A percentile compares a stretch with the other conserved stretches of the same genome.
Conservation (phyloP, 1,140 invertebrate genomes). For the Aphaenogaster rudis region DNA sequence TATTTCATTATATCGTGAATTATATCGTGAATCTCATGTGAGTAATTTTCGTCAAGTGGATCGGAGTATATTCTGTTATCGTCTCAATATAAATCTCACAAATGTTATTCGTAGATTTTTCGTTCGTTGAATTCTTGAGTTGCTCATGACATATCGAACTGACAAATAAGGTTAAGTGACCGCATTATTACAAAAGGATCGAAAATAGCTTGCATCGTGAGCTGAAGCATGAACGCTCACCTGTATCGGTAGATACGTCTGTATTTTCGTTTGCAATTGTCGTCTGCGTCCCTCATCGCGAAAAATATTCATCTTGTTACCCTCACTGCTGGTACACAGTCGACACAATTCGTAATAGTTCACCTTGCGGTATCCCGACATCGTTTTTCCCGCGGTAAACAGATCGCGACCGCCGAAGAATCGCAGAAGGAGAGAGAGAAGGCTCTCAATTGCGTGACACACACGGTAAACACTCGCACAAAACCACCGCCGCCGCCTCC, state of each 20-base stretch:
- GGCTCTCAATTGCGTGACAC: constrained; percentile 41
- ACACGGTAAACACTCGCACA: constrained; percentile 44
- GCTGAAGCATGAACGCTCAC: constrained; percentile 78
- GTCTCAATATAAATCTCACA: constrained; percentile 1
- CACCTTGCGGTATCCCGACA: constrained; percentile 90
- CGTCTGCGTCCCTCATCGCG: constrained; percentile 89
- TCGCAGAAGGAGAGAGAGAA: neutral
- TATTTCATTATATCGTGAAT: neutral
- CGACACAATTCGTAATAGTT: constrained; percentile 91
- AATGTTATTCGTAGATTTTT: neutral
- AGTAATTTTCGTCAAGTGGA: neutral
- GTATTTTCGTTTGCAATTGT: constrained; percentile 89
- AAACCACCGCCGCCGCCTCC: constrained; percentile 35
- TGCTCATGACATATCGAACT: neutral
- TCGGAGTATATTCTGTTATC: neutral
- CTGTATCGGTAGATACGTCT: constrained; percentile 89
- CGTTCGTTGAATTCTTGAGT: neutral
- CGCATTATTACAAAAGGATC: neutral
- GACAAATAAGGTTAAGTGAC: neutral
- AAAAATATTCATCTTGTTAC: constrained; percentile 90
- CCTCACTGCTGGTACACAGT: constrained; percentile 90
- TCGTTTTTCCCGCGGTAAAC: constrained; percentile 83
- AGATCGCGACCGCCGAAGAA: neutral
- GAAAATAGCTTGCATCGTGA: neutral
- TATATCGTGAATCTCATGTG: neutral